Percentiles rank a stretch among this genome's conserved stretches.
Conservation (phyloP, 2,797 vertebrate species). For the Onychomys arenicola region DNA sequence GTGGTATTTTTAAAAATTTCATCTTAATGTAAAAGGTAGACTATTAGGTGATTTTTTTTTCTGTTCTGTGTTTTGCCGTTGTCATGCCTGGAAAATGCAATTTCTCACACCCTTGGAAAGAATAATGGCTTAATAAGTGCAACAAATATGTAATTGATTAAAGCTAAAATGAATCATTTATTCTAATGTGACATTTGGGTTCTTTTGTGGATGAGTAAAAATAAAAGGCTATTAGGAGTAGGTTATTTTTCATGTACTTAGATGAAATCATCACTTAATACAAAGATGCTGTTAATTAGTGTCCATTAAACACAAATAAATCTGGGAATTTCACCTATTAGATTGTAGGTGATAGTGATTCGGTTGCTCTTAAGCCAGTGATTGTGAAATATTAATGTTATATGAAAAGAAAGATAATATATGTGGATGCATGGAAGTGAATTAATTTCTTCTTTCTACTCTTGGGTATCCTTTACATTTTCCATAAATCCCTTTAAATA, state of each 20-base stretch:
- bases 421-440: background rate
- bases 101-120: conserved; percentile 55
- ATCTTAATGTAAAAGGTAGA: conserved; percentile 6
- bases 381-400: conserved; percentile 46
- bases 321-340: conserved; percentile 42
- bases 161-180: conserved; percentile 77
- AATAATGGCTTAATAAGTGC: conserved; percentile 76
- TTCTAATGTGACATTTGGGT: conserved; percentile 63
- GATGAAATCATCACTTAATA: conserved; percentile 65
- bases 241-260: conserved; percentile 70
- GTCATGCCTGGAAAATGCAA: conserved; percentile 57
- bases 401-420: background rate
- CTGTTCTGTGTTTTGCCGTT: conserved; percentile 30
- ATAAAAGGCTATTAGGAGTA: conserved; percentile 50
- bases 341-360: conserved; percentile 52
- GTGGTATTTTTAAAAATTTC: conserved; percentile 50
- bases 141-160: conserved; percentile 80
- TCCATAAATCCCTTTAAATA: conserved; percentile 51
- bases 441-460: conserved; percentile 39
- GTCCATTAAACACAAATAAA: conserved; percentile 69
- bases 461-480: conserved; percentile 27
- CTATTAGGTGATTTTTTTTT: conserved; percentile 49
- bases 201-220: conserved; percentile 67
- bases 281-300: conserved; percentile 68
- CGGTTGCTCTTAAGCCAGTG: conserved; percentile 27